A percentile compares a stretch with the other conserved stretches of the same genome.
These are phyloP conservation scores for Acipenser oxyrinchus DNA, from an alignment of 2,797 vertebrate genomes.

Conservation along the genomic window DNA sequence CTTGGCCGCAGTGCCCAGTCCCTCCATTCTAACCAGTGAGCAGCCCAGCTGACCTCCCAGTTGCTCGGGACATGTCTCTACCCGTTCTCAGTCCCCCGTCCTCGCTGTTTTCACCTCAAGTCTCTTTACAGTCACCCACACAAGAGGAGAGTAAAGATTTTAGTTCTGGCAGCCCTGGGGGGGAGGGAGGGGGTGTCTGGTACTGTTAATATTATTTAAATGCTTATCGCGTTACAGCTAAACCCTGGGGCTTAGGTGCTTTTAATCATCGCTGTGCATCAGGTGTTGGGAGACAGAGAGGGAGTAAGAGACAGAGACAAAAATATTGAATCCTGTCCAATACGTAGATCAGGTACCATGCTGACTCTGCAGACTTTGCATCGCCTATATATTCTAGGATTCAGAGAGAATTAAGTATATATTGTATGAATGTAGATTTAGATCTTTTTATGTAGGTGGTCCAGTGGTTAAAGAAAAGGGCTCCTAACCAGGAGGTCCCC, in stretches of 20 bases:
- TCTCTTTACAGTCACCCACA: constrained; percentile 12
- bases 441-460: no score
- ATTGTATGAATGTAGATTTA: not conserved
- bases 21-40: no score
- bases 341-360: no score
- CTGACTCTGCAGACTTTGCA: no score
- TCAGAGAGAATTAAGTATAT: no score
- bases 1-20: no score
- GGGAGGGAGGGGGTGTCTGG: constrained; percentile 29
- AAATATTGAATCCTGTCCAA: not conserved
- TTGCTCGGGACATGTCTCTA: not conserved
- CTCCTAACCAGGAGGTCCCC: no score
- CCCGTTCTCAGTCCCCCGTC: constrained; percentile 35
- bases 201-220: constrained; percentile 60
- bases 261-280: constrained; percentile 6
- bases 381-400: no score
- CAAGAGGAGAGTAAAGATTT: constrained; percentile 10
- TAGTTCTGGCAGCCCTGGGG: constrained; percentile 45
- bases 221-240: constrained; percentile 55
- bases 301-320: constrained; percentile 22
- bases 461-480: no score
- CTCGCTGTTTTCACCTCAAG: constrained; percentile 12
- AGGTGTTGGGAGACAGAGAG: not conserved
- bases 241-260: constrained; percentile 27
- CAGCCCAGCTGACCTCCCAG: no score